Percentiles rank a stretch among this genome's conserved stretches.
Conservation (phyloP, 2,797 vertebrate genomes). For the Anabacerthia variegaticeps region DNA sequence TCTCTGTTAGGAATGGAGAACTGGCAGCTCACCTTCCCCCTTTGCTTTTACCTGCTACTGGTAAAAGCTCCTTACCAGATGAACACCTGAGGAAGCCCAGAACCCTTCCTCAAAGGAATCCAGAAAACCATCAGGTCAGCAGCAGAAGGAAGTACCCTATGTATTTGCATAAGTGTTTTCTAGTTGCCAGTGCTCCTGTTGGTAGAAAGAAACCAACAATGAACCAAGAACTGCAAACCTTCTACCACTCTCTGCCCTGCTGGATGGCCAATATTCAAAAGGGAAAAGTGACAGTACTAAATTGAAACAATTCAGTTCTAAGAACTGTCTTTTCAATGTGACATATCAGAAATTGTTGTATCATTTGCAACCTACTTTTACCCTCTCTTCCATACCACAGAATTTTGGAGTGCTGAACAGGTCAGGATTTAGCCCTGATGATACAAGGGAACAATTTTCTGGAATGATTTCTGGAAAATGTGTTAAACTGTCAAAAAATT, state of each 20-base stretch:
- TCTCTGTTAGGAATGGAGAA: neutral
- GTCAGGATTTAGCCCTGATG: neutral
- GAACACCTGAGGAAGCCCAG: neutral
- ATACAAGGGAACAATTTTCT: neutral
- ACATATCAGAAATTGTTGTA: neutral
- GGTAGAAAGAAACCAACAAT: neutral
- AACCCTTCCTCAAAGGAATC: neutral
- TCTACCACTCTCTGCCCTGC: neutral
- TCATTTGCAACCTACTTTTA: neutral
- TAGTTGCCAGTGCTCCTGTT: neutral
- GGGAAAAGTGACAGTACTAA: neutral
- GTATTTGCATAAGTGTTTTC: neutral
- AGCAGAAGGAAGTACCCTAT: neutral
- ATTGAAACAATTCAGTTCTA: neutral
- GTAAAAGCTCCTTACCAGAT: neutral
- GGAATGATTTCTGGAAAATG: neutral
- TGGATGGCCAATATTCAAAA: neutral
- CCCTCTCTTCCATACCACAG: neutral
- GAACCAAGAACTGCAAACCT: neutral
- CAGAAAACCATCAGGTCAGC: accelerated
- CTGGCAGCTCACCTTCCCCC: neutral
- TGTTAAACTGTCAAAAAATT: neutral
- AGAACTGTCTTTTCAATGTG: neutral
- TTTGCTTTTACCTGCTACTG: neutral
- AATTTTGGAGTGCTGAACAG: neutral